Percentiles rank a stretch among this genome's conserved stretches.
Conservation (phyloP, 1,140 invertebrate species). For the Drosophila ananassae region DNA sequence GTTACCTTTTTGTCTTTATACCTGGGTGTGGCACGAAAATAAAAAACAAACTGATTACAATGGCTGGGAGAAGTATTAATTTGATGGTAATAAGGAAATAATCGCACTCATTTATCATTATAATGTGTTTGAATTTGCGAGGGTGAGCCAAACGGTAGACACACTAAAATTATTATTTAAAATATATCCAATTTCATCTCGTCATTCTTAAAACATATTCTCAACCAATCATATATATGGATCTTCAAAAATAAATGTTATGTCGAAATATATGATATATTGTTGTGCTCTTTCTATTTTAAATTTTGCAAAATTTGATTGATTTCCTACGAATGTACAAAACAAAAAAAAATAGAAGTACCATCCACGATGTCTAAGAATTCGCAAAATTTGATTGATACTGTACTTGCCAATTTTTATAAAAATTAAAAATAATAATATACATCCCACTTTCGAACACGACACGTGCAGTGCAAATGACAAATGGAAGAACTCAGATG, state of each 20-base stretch:
- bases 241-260: neutral
- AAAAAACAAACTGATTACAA: slow-evolving; percentile 57
- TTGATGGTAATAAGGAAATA: slow-evolving; percentile 73
- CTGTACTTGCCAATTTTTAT: slow-evolving; percentile 17
- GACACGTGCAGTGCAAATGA: slow-evolving; percentile 59
- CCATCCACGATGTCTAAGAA: neutral
- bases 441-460: slow-evolving; percentile 16
- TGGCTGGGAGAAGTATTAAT: slow-evolving; percentile 59
- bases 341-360: neutral
- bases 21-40: slow-evolving; percentile 47
- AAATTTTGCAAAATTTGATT: slow-evolving; percentile 58
- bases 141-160: slow-evolving; percentile 19
- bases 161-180: neutral
- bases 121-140: slow-evolving; percentile 47
- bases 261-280: neutral
- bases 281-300: neutral
- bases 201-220: too few species aligned
- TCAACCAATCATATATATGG: too few species aligned
- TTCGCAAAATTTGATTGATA: slow-evolving; percentile 68
- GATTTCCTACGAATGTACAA: slow-evolving; percentile 25
- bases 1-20: slow-evolving; percentile 7
- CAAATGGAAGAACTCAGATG: slow-evolving; percentile 59
- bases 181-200: too few species aligned
- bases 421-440: slow-evolving; percentile 53
- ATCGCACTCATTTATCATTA: slow-evolving; percentile 78